Conservation (phyloP, 2,113 vertebrate species). For the Sylvietta virens region DNA sequence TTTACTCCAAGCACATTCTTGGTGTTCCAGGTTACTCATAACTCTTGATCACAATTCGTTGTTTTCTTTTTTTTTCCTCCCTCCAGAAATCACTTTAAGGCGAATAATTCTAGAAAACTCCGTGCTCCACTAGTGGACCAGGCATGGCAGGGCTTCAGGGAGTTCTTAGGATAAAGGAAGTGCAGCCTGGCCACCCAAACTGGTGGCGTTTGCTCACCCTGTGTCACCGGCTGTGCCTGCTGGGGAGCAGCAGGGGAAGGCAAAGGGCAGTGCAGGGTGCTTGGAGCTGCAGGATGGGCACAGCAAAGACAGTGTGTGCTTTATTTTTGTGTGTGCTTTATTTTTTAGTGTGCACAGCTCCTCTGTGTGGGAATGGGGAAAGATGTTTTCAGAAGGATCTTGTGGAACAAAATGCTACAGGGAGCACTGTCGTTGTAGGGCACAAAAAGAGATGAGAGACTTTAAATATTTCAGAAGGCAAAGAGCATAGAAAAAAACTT, state of each 20-base stretch:
- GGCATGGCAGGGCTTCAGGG: not conserved
- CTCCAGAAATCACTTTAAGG: not conserved
- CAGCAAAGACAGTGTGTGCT: not conserved
- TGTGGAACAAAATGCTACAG: not conserved
- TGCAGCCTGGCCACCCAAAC: not conserved
- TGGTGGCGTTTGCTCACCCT: accelerated
- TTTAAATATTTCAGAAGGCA: no score
- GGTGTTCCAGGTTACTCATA: not conserved
- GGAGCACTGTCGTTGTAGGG: no score
- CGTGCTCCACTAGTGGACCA: not conserved
- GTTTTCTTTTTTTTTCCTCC: not conserved
- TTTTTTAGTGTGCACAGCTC: not conserved
- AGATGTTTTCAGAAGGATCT: not conserved
- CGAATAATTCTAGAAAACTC: not conserved
- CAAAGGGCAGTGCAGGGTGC: not conserved
- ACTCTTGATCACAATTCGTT: not conserved
- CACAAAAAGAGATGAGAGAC: no score
- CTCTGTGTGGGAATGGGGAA: accelerated
- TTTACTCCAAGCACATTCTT: not conserved
- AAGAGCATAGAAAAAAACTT: no score
- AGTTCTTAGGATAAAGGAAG: not conserved
- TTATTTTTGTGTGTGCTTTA: not conserved
- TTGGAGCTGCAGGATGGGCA: not conserved
- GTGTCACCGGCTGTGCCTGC: not conserved
- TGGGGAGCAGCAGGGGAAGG: not conserved